Conservation (phyloP, 2,888 invertebrate genomes). For the Tricholauxania praeusta region DNA sequence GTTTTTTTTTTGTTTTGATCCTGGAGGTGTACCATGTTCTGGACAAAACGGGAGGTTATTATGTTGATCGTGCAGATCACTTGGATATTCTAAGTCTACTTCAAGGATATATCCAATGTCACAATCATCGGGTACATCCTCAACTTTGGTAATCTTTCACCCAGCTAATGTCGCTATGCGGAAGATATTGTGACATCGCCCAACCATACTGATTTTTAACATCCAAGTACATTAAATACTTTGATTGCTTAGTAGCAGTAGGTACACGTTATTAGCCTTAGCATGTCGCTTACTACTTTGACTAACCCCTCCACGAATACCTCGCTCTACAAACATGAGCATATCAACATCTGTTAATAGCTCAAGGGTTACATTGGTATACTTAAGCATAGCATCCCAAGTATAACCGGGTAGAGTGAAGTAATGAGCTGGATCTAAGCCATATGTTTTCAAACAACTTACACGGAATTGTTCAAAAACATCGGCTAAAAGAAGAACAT, state of each 20-base stretch:
- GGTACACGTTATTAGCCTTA: not conserved
- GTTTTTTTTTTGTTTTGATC: slow-evolving; percentile 35
- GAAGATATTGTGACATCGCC: slow-evolving; percentile 57
- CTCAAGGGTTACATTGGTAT: not conserved
- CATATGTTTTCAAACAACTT: slow-evolving; percentile 15
- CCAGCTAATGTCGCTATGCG: slow-evolving; percentile 55
- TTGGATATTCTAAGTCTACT: too few species aligned
- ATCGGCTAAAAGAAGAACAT: slow-evolving; percentile 22
- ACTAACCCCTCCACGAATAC: too few species aligned
- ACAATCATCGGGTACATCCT: too few species aligned
- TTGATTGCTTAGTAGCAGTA: slow-evolving; percentile 47
- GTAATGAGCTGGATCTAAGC: not conserved
- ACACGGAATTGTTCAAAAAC: slow-evolving; percentile 28
- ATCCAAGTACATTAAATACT: slow-evolving; percentile 57
- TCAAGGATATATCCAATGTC: too few species aligned
- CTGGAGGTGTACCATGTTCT: too few species aligned
- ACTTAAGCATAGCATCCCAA: slow-evolving; percentile 1
- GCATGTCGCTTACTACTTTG: not conserved
- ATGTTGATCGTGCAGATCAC: too few species aligned
- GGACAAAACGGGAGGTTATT: too few species aligned
- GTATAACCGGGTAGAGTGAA: too few species aligned
- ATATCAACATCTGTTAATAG: not conserved
- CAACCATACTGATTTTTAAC: slow-evolving; percentile 62
- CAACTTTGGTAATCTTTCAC: slow-evolving; percentile 36
- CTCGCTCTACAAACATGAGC: not conserved